Percentiles rank a stretch among this genome's conserved stretches.
phyloP scores from a whole-genome alignment of 2,797 vertebrate species.

The Sparus aurata region DNA sequence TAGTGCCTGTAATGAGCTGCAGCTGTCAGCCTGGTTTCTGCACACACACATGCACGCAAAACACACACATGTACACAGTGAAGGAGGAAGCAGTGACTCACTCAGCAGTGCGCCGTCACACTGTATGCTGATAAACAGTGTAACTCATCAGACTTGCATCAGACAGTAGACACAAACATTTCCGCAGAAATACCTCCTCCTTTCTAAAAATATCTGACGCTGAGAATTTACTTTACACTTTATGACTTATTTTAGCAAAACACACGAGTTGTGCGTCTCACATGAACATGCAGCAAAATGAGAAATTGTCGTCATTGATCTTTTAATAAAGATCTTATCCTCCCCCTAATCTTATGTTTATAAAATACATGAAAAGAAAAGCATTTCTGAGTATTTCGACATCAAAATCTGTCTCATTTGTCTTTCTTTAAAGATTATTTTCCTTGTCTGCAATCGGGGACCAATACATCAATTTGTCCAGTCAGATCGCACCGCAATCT shows the following conservation, averaged over 20 bases:
- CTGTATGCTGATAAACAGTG: slow-evolving; percentile 77
- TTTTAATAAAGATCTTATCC: neutral
- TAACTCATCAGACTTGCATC: slow-evolving; percentile 76
- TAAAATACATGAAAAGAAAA: neutral
- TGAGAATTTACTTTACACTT: slow-evolving; percentile 39
- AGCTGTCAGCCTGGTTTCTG: slow-evolving; percentile 90
- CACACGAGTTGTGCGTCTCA: slow-evolving; percentile 18
- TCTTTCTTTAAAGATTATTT: too few species aligned
- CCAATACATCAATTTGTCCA: neutral
- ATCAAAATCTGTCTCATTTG: neutral
- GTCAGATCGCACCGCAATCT: neutral
- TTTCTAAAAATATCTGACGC: slow-evolving; percentile 57
- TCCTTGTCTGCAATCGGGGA: neutral
- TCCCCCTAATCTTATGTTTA: too few species aligned
- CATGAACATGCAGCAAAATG: slow-evolving; percentile 7
- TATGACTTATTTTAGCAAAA: slow-evolving; percentile 13
- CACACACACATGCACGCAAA: slow-evolving; percentile 45
- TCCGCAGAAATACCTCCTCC: slow-evolving; percentile 60
- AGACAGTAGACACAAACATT: slow-evolving; percentile 70
- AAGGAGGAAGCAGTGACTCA: slow-evolving; percentile 83
- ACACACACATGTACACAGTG: slow-evolving; percentile 54
- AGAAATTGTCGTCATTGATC: neutral
- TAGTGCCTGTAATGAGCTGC: slow-evolving; percentile 94
- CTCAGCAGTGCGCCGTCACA: slow-evolving; percentile 77
- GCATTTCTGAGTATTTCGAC: neutral